phyloP scores from a whole-genome alignment of 2,888 invertebrate species.

The Yponomeuta malinellus region DNA sequence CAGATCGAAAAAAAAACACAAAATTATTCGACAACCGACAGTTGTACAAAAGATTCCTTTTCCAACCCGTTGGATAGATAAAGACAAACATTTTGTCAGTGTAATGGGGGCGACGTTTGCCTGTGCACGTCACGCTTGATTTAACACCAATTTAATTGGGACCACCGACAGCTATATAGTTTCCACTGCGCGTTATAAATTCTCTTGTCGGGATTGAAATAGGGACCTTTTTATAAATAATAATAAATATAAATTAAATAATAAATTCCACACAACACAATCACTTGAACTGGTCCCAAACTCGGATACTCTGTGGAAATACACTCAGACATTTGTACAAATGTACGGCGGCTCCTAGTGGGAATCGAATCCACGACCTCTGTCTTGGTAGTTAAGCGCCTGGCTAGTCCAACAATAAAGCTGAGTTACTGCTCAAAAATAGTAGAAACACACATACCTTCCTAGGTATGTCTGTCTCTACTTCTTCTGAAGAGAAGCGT shows the following conservation, averaged over 20 bases:
- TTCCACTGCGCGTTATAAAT: neutral
- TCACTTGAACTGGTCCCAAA: too few relatives aligned
- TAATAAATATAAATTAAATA: too few relatives aligned
- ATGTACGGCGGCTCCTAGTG: too few relatives aligned
- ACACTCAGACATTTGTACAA: too few relatives aligned
- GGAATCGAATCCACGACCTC: too few relatives aligned
- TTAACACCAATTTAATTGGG: conserved; percentile 29
- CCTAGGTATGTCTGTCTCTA: too few relatives aligned
- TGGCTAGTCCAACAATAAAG: neutral
- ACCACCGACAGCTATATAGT: conserved; percentile 2
- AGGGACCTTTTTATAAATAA: neutral
- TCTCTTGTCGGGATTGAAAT: conserved; percentile 4
- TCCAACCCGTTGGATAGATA: neutral
- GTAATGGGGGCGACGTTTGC: neutral
- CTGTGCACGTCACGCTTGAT: conserved; percentile 47
- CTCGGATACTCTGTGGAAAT: too few relatives aligned
- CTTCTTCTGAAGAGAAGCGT: too few relatives aligned
- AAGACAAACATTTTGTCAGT: conserved; percentile 5
- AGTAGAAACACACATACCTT: too few relatives aligned
- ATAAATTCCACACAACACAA: too few relatives aligned
- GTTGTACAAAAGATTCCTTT: neutral
- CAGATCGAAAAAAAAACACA: neutral
- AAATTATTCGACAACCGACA: neutral
- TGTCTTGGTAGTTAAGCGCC: too few relatives aligned
- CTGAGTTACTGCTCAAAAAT: neutral